A percentile compares a stretch with the other conserved stretches of the same genome.
phyloP scores from a whole-genome alignment of 2,797 vertebrate genomes.

The Spinus pinus region DNA sequence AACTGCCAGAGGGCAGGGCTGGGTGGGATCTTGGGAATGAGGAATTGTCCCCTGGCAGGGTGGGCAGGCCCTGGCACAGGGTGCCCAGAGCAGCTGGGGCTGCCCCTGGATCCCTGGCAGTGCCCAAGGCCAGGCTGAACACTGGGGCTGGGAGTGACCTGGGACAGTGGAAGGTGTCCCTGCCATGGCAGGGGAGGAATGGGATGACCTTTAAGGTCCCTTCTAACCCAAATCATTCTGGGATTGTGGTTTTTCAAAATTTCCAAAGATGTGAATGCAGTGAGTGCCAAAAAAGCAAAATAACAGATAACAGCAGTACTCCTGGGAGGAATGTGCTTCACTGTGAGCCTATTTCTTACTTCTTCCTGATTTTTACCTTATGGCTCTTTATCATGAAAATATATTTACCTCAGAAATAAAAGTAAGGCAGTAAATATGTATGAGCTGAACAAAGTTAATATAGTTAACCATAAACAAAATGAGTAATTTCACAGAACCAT shows the following conservation, averaged over 20 bases:
- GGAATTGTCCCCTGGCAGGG: neutral
- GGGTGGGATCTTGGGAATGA: accelerated
- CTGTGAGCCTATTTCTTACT: neutral
- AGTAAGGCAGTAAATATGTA: neutral
- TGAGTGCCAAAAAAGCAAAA: neutral
- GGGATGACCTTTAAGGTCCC: accelerated
- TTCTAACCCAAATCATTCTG: neutral
- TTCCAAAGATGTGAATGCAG: neutral
- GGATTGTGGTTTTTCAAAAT: neutral
- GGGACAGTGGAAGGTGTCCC: neutral
- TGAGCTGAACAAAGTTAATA: neutral
- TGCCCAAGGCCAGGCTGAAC: neutral
- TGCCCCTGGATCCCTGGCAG: neutral
- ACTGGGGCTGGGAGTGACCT: accelerated
- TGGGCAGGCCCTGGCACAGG: neutral
- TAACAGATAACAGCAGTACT: neutral
- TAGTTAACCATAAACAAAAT: neutral
- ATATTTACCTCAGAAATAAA: neutral
- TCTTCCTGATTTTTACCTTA: neutral
- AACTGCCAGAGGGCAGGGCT: neutral
- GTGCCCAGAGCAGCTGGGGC: neutral
- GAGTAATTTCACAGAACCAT: neutral
- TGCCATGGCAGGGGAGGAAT: neutral
- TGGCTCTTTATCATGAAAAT: neutral
- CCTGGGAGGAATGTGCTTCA: neutral